Percentiles rank a stretch among this genome's conserved stretches.
phyloP scores from a whole-genome alignment of 2,113 vertebrate genomes.

The Forbesichthys agassizii region DNA sequence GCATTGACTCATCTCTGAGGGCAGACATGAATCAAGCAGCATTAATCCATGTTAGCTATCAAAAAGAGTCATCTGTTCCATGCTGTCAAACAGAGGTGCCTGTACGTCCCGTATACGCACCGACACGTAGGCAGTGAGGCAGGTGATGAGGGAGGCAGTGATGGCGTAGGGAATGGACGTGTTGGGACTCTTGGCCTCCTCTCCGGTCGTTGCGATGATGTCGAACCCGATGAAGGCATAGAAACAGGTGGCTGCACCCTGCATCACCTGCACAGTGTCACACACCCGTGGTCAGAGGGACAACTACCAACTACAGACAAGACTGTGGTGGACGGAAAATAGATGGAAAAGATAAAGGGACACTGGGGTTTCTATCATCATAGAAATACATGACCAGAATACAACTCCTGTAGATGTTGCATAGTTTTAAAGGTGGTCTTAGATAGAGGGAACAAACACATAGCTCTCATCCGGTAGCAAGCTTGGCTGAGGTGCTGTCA shows the following conservation, averaged over 20 bases:
- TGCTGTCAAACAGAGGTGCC: background rate
- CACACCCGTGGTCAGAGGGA: background rate
- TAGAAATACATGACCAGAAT: background rate
- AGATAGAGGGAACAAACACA: too few species aligned
- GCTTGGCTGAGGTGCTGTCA: too few species aligned
- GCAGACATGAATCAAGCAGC: too few species aligned
- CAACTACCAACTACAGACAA: too few species aligned
- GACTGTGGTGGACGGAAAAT: too few species aligned
- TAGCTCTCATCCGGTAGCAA: too few species aligned
- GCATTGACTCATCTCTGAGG: too few species aligned
- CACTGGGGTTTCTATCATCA: too few species aligned
- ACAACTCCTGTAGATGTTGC: background rate
- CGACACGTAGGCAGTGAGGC: constrained; percentile 95
- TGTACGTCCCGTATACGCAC: constrained; percentile 78
- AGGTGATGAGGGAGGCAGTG: constrained; percentile 93
- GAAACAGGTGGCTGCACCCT: constrained; percentile 96
- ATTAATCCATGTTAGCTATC: background rate
- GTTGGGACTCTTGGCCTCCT: constrained; percentile 97
- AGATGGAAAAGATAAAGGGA: too few species aligned
- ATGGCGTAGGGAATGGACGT: constrained; percentile 98
- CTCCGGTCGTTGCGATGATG: constrained; percentile 96
- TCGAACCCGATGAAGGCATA: constrained; percentile 99
- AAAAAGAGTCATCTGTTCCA: too few species aligned
- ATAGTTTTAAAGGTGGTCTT: too few species aligned
- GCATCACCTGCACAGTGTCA: constrained; percentile 83